phyloP scores from a whole-genome alignment of 2,113 vertebrate species.

The Triplophysa rosa region DNA sequence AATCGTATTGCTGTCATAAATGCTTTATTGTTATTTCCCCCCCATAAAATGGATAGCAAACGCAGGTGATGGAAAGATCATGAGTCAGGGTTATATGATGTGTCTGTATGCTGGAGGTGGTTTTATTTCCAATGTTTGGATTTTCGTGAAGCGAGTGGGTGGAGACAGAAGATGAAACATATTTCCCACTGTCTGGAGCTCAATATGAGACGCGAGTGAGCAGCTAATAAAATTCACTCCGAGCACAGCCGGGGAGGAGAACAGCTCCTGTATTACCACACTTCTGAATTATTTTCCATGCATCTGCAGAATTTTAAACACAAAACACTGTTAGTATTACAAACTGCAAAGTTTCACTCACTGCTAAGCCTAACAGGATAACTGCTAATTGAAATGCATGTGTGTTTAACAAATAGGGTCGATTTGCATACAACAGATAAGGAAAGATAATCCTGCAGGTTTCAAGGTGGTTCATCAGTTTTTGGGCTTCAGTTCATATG shows the following conservation, averaged over 20 bases:
- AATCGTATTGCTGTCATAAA: not conserved
- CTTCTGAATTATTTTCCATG: conserved; percentile 12
- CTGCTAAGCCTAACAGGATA: not conserved
- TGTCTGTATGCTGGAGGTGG: conserved; percentile 16
- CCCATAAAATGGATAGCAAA: conserved; percentile 7
- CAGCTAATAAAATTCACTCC: conserved; percentile 34
- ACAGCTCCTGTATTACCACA: conserved; percentile 22
- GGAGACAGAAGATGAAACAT: conserved; percentile 32
- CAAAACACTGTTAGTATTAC: not conserved
- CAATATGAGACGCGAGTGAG: conserved; percentile 32
- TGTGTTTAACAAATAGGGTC: conserved; percentile 24
- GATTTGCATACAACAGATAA: not conserved
- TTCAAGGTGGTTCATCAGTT: not conserved
- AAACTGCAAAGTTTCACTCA: not conserved
- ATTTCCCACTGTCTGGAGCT: conserved; percentile 40
- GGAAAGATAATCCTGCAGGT: not conserved
- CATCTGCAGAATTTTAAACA: conserved; percentile 12
- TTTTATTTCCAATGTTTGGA: conserved; percentile 35
- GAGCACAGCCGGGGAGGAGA: conserved; percentile 6
- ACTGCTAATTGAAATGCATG: not conserved
- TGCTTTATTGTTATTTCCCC: not conserved
- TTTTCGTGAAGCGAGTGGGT: conserved; percentile 34
- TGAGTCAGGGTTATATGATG: not conserved
- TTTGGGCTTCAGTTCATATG: not conserved
- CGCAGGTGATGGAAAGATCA: conserved; percentile 3